A percentile compares a stretch with the other conserved stretches of the same genome.
Evolutionary conservation across 2,113 vertebrate species (phyloP).

Genomic region (Neogobius melanostomus): DNA sequence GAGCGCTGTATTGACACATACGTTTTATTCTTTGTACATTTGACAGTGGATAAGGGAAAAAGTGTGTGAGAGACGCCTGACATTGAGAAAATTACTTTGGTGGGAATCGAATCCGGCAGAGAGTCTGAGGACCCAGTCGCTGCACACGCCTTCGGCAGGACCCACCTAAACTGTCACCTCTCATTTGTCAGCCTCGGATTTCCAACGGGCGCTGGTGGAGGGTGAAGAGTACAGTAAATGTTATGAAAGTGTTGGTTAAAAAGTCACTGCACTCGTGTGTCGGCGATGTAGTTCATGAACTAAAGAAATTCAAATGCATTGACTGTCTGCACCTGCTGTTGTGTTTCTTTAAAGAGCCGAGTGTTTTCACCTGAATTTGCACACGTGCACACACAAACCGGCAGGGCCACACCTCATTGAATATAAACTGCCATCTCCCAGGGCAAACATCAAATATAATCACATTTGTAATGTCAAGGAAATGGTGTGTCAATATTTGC

Average conservation of each 20-base stretch:
- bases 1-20: neutral
- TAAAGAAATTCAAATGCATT: slow-evolving; percentile 16
- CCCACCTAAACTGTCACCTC: slow-evolving; percentile 5
- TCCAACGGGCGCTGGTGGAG: neutral
- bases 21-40: neutral
- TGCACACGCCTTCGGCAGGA: neutral
- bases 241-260: neutral
- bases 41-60: neutral
- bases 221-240: neutral
- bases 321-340: neutral
- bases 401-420: slow-evolving; percentile 43
- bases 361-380: slow-evolving; percentile 8
- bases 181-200: slow-evolving; percentile 1
- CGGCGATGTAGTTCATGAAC: neutral
- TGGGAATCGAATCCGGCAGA: neutral
- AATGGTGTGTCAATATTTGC: slow-evolving; percentile 77
- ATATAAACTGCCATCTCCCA: slow-evolving; percentile 67
- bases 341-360: neutral
- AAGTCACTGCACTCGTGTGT: neutral
- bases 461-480: slow-evolving; percentile 71
- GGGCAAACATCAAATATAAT: slow-evolving; percentile 73
- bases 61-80: neutral
- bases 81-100: neutral
- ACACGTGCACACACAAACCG: slow-evolving; percentile 13
- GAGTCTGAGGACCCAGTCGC: neutral